A percentile compares a stretch with the other conserved stretches of the same genome.
These are phyloP conservation scores for Bradypodion pumilum DNA, from an alignment of 2,797 vertebrate species.

Conservation along the genomic window DNA sequence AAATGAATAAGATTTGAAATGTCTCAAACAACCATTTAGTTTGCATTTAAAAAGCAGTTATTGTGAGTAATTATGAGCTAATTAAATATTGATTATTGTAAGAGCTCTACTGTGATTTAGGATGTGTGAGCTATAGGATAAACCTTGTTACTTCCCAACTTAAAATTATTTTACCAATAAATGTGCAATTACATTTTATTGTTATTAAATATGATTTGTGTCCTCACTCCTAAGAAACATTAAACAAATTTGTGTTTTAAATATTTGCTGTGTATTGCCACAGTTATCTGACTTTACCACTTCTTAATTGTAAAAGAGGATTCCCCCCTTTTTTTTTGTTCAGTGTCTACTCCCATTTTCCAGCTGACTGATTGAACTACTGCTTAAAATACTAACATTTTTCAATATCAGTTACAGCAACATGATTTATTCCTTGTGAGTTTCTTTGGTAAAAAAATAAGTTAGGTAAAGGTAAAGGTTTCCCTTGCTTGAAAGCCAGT, in stretches of 20 bases:
- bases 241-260: conserved; percentile 54
- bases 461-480: conserved; percentile 22
- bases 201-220: conserved; percentile 63
- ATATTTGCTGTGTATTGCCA: conserved; percentile 22
- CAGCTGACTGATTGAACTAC: conserved; percentile 27
- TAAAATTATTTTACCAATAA: conserved; percentile 66
- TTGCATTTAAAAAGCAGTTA: conserved; percentile 67
- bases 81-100: conserved; percentile 75
- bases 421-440: conserved; percentile 29
- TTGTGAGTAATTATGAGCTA: conserved; percentile 67
- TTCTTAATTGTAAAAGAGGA: conserved; percentile 17
- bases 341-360: neutral
- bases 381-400: conserved; percentile 42
- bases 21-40: conserved; percentile 57
- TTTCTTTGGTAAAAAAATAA: conserved; percentile 1
- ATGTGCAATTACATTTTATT: conserved; percentile 62
- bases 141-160: conserved; percentile 61
- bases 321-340: conserved; percentile 22
- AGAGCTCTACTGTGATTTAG: conserved; percentile 64
- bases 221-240: conserved; percentile 43
- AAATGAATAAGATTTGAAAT: conserved; percentile 65
- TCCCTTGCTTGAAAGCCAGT: no score
- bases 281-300: conserved; percentile 26
- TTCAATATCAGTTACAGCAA: conserved; percentile 37
- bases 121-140: conserved; percentile 52